A percentile compares a stretch with the other conserved stretches of the same genome.
Conservation (phyloP, 2,888 invertebrate genomes). For the Orchesella flavescens region DNA sequence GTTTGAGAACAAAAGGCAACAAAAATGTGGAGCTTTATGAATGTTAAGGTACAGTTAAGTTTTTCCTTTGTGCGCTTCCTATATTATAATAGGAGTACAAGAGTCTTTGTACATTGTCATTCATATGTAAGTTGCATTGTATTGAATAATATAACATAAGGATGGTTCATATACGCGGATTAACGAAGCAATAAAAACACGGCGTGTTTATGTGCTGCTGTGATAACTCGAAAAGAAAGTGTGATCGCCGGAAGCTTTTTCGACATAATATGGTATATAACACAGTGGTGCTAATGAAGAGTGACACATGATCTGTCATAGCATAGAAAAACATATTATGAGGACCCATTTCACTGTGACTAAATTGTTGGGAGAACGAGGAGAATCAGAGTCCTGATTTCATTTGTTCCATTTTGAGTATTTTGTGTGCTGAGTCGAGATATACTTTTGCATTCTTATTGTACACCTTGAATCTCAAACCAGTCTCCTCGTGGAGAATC, state of each 20-base stretch:
- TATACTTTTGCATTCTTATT: no score
- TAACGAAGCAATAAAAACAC: constrained; percentile 45
- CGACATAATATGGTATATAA: constrained; percentile 24
- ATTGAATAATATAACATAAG: constrained; percentile 2
- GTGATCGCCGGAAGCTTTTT: constrained; percentile 51
- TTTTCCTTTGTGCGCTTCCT: constrained; percentile 6
- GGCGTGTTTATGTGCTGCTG: constrained; percentile 30
- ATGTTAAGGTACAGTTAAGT: constrained; percentile 44
- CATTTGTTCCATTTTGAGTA: no score
- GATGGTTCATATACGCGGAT: constrained; percentile 35
- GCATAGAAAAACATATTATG: constrained; percentile 40
- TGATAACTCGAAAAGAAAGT: constrained; percentile 39
- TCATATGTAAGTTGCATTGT: not conserved
- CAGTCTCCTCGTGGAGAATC: no score
- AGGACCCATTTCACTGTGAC: not conserved
- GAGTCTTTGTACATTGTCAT: no score
- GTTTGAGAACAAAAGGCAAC: constrained; percentile 27
- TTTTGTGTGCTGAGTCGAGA: no score
- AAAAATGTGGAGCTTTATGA: constrained; percentile 1
- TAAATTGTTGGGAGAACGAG: no score
- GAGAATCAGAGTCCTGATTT: no score
- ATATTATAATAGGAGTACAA: not conserved
- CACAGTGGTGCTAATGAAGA: constrained; percentile 67
- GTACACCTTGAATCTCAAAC: no score
- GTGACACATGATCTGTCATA: constrained; percentile 63